Percentiles rank a stretch among this genome's conserved stretches.
phyloP scores from a whole-genome alignment of 2,113 vertebrate species.

The Psittacus erithacus region DNA sequence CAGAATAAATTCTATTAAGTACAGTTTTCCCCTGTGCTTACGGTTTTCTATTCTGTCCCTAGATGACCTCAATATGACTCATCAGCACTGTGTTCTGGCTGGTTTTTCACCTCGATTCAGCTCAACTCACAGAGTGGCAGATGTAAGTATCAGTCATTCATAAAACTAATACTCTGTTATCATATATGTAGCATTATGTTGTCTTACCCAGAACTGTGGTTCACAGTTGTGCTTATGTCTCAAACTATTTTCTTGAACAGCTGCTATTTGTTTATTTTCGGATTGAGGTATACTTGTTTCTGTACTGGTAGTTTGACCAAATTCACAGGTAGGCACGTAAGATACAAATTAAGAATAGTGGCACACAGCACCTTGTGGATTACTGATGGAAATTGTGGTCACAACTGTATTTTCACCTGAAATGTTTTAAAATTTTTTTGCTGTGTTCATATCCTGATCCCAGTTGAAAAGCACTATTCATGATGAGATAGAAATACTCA shows the following conservation, averaged over 20 bases:
- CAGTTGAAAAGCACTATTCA: neutral
- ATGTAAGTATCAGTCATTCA: constrained; percentile 79
- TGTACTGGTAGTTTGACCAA: neutral
- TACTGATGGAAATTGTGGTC: neutral
- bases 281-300: neutral
- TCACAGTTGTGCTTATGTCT: neutral
- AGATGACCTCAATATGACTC: constrained; percentile 94
- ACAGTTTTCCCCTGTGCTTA: neutral
- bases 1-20: constrained; percentile 58
- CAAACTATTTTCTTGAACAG: neutral
- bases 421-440: neutral
- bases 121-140: constrained; percentile 94
- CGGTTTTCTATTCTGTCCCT: constrained; percentile 54
- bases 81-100: constrained; percentile 94
- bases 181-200: rapidly evolving
- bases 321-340: neutral
- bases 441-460: neutral
- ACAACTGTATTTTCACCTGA: neutral
- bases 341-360: neutral
- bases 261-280: neutral
- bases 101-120: constrained; percentile 91
- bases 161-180: neutral
- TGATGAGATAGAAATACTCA: neutral
- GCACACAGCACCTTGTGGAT: neutral
- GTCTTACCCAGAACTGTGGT: neutral